Evolutionary conservation across 2,113 vertebrate genomes (phyloP), one percentile per base, ranked within the genome.

Genomic region (Nothoprocta perdicaria): DNA sequence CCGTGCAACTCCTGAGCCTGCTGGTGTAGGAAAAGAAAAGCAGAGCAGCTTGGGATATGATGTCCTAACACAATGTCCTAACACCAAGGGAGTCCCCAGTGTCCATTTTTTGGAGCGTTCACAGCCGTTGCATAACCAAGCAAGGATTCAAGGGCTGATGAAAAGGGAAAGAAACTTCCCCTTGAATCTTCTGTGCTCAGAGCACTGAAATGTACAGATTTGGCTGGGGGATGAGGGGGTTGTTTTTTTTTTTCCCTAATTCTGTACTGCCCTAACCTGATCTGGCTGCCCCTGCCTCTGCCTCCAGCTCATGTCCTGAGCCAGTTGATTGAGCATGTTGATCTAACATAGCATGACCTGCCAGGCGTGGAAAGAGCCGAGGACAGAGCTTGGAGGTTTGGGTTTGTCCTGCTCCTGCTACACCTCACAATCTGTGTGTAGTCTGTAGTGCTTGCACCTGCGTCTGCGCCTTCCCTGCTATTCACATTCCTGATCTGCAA

Each of bases 311-410:
- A 29, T 38, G 79, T 80, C 75, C 57, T 38, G 48, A 80, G 61
- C 31, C 81, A 78, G 84, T 52, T 38, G 35, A 38, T 38, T 38
- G 35, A 38, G 35, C 85, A 83, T 65, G 68, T 35, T 90, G 84
- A 88, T 80, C 83, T 87, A 77, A 77, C 80, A 82, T 58, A 89
- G 69, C 53, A 45, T 38, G 61, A 90, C 84, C 57, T 95, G 88
- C 80, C 23, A 89, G 53, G 5, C 76, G 14, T 55, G 80, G 77
- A 80, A 92, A 83, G 52, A 89, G 62, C 5, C 85, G 50, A 45
- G 57, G 69, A 46, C 71, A 12, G 40, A 78, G 38, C 2, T 8
- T 74, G 68, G 62, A 77, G 58, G 45, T 52, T 50, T 58, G 3
- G 74, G 23, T 35, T 92, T 35, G 92, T 14, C 60, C 2, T 50